phyloP scores from a whole-genome alignment of 2,888 invertebrate species.

The Pristionchus fissidentatus region DNA sequence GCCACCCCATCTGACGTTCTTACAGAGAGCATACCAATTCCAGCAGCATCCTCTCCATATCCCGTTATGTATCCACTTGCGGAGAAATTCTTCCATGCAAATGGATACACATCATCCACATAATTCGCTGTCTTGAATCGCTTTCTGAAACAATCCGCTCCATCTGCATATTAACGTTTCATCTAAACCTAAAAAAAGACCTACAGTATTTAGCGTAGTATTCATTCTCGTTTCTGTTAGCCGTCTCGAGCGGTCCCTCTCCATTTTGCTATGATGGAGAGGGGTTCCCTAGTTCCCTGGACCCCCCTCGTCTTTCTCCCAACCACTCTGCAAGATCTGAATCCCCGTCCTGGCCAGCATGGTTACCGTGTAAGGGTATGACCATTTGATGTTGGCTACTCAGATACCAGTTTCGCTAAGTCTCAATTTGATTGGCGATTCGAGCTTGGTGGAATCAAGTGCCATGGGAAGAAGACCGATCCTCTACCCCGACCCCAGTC shows the following conservation, averaged over 20 bases:
- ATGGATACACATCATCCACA: constrained; percentile 78
- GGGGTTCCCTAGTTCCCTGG: no score
- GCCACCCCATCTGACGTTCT: no score
- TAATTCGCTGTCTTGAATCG: constrained; percentile 71
- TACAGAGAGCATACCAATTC: constrained; percentile 80
- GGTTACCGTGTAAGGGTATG: no score
- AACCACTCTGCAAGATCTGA: neutral
- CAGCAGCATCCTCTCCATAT: constrained; percentile 89
- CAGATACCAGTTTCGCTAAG: no score
- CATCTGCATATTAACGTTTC: neutral
- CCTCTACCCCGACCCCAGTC: no score
- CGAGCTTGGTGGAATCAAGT: no score
- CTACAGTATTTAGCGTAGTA: no score
- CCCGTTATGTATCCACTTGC: constrained; percentile 81
- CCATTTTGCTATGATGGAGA: neutral
- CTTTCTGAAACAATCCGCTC: constrained; percentile 68
- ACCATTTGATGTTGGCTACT: no score
- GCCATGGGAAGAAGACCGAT: no score
- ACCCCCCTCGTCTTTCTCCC: neutral
- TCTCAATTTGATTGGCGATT: no score
- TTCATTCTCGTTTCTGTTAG: no score
- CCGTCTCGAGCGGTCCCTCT: neutral
- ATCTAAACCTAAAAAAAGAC: no score
- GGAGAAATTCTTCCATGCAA: constrained; percentile 77
- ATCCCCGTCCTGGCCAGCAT: neutral